Evolutionary conservation across 1,140 invertebrate genomes (phyloP).

Genomic region (Drosophila grimshawi): DNA sequence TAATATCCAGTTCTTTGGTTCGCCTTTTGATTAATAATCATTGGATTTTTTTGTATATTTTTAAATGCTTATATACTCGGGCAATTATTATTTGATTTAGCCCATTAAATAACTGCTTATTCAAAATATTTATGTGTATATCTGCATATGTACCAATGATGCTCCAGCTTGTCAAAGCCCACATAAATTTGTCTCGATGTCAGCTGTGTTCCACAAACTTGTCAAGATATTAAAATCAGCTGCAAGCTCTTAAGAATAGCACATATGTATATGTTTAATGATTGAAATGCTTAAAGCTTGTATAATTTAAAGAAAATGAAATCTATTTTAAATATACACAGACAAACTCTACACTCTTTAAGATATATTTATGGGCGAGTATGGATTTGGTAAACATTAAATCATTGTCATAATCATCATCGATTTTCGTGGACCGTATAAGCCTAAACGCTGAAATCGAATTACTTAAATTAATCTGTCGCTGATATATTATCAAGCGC

Average conservation of each 20-base stretch:
- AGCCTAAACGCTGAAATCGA: slow-evolving; percentile 63
- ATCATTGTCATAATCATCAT: slow-evolving; percentile 45
- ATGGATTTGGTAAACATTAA: slow-evolving; percentile 31
- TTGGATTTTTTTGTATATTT: background rate
- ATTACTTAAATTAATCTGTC: slow-evolving; percentile 75
- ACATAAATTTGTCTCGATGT: no score
- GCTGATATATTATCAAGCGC: slow-evolving; percentile 56
- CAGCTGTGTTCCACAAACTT: no score
- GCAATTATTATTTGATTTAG: background rate
- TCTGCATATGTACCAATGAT: background rate
- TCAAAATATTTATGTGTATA: background rate
- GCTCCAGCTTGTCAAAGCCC: no score
- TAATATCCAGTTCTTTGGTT: slow-evolving; percentile 4
- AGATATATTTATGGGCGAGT: background rate
- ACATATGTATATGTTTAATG: no score
- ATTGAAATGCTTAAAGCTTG: no score
- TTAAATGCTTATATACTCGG: background rate
- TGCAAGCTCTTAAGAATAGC: no score
- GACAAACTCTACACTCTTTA: no score
- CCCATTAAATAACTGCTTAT: background rate
- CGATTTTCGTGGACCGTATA: slow-evolving; percentile 8
- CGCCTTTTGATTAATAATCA: background rate
- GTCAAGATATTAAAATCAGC: no score
- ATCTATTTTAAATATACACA: no score
- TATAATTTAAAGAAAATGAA: no score